Percentiles rank a stretch among this genome's conserved stretches.
Evolutionary conservation across 2,888 invertebrate genomes (phyloP).

Genomic region (Allygus modestus): DNA sequence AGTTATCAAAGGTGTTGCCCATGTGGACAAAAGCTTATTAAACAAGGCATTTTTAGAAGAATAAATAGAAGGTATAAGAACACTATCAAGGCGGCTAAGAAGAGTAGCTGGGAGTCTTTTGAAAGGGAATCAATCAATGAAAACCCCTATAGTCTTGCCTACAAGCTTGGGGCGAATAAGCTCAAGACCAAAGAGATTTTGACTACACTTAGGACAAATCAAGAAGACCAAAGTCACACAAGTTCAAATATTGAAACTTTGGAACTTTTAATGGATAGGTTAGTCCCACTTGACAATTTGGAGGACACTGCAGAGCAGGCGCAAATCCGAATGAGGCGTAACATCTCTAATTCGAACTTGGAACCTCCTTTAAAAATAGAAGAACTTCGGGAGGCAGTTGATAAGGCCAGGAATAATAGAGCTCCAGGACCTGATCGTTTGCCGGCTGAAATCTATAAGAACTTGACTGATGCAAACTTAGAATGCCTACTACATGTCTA

Average conservation of each 20-base stretch:
- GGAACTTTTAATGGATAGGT: background rate
- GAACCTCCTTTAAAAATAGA: background rate
- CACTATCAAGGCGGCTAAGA: background rate
- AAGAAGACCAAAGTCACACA: background rate
- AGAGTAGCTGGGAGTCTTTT: background rate
- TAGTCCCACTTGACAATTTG: conserved; percentile 3
- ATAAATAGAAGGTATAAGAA: background rate
- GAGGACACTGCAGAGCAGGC: background rate
- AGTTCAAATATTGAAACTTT: background rate
- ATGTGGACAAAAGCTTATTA: conserved; percentile 1
- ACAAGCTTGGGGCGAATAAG: conserved; percentile 3
- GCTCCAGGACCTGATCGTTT: conserved; percentile 10
- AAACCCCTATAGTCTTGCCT: conserved; percentile 15
- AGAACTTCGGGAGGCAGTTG: background rate
- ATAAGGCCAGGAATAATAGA: background rate
- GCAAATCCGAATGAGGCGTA: background rate
- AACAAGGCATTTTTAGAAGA: background rate
- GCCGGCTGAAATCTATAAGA: background rate
- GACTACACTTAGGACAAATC: background rate
- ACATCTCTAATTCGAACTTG: background rate
- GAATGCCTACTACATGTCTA: background rate
- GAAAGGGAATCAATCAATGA: background rate
- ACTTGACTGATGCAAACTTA: background rate
- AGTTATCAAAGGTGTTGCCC: conserved; percentile 7
- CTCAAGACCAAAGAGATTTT: background rate